A percentile compares a stretch with the other conserved stretches of the same genome.
These are phyloP conservation scores for Crypturellus tataupa DNA, from an alignment of 2,797 vertebrate species.

Conservation along the genomic window DNA sequence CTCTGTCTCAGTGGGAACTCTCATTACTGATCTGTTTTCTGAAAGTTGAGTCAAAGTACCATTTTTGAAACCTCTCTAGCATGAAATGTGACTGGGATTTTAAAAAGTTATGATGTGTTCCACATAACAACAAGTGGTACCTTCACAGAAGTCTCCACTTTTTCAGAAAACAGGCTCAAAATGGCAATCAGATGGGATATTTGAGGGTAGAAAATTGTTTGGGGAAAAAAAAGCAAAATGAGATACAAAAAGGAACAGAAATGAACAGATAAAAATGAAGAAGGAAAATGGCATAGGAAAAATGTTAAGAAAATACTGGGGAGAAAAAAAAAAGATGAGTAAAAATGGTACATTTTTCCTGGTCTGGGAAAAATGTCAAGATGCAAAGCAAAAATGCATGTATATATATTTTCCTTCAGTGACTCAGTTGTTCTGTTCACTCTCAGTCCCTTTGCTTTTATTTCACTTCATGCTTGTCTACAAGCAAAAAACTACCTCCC, in stretches of 20 bases:
- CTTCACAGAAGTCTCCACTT: neutral
- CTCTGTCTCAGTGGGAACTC: neutral
- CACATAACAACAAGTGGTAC: too few species aligned
- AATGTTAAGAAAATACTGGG: neutral
- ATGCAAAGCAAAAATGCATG: neutral
- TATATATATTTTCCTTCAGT: neutral
- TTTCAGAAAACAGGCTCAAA: neutral
- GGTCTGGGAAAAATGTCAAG: neutral
- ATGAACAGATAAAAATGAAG: accelerated
- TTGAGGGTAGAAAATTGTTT: neutral
- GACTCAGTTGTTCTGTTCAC: neutral
- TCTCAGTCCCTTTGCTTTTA: neutral
- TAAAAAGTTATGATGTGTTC: neutral
- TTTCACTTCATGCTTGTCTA: neutral
- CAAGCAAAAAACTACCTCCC: neutral
- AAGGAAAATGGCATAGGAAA: neutral
- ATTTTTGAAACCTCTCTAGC: neutral
- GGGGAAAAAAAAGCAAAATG: neutral
- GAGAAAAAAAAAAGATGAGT: neutral
- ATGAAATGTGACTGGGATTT: neutral
- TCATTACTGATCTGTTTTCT: neutral
- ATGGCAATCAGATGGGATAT: neutral
- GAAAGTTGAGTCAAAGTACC: neutral
- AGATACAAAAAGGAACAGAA: neutral
- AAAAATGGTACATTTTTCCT: neutral